Conservation (phyloP, 2,888 invertebrate species). For the Drosophila melanosoma region DNA sequence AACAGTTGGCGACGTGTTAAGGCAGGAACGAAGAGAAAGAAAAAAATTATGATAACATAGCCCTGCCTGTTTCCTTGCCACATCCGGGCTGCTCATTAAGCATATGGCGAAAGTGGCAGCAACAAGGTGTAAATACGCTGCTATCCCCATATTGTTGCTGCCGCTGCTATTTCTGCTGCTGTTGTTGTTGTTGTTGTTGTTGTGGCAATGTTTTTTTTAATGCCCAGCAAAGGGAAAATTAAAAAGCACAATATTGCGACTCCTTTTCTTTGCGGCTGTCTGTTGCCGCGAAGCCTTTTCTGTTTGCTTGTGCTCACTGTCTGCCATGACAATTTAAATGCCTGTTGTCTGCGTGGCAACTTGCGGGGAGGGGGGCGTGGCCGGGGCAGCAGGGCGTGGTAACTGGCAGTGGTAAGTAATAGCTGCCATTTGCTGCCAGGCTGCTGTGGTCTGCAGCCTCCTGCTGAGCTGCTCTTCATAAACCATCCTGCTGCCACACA, state of each 20-base stretch:
- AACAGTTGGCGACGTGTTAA: slow-evolving; percentile 80
- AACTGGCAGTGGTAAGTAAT: slow-evolving; percentile 62
- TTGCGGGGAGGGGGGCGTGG: slow-evolving; percentile 1
- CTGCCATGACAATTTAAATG: slow-evolving; percentile 77
- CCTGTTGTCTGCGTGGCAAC: slow-evolving; percentile 51
- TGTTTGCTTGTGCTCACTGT: slow-evolving; percentile 31
- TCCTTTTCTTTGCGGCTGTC: slow-evolving; percentile 33
- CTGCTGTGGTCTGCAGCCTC: slow-evolving; percentile 63
- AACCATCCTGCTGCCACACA: slow-evolving; percentile 34
- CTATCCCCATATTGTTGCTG: background rate
- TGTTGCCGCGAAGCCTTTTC: slow-evolving; percentile 58
- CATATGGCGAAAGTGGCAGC: slow-evolving; percentile 64
- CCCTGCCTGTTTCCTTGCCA: slow-evolving; percentile 10
- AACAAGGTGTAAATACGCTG: slow-evolving; percentile 78
- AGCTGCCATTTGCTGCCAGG: slow-evolving; percentile 62
- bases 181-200: slow-evolving; percentile 38
- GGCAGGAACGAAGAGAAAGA: slow-evolving; percentile 49
- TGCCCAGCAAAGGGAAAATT: slow-evolving; percentile 39
- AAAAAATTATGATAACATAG: slow-evolving; percentile 15
- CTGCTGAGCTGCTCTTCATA: slow-evolving; percentile 28
- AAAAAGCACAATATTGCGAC: slow-evolving; percentile 49
- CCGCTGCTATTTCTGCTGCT: slow-evolving; percentile 33
- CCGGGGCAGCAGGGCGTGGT: slow-evolving; percentile 1
- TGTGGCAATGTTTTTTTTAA: slow-evolving; percentile 48
- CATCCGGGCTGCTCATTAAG: slow-evolving; percentile 71